Base-by-base conservation (phyloP, 2,113 vertebrate species). In the Perca flavescens region DNA sequence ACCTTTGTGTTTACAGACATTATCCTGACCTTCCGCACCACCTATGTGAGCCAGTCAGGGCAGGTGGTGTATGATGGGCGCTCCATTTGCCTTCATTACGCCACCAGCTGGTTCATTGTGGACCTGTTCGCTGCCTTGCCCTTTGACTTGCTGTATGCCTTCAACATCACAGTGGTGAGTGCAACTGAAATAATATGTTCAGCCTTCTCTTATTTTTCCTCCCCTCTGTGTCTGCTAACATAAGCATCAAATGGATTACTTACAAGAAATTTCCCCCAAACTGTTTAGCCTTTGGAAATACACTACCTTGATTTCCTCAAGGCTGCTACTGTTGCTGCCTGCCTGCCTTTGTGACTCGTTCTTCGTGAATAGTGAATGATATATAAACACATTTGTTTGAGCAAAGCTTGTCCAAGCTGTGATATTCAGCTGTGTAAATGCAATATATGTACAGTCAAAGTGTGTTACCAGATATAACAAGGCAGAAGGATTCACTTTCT, bases 61-160 rank as follows among this genome's bases (percentile, higher is more conserved):
- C 97, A 98, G 93, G 97, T 97, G 90, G 96, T 97, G 70, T 98
- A 97, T 0, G 96, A 97, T 10, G 75, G 96, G 0, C 96, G 96
- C 64, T 96, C 96, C 82, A 98, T 98, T 91, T 98, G 97, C 92
- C 93, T 97, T 91, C 97, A 98, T 80, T 98, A 98, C 0, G 93
- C 96, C 92, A 96, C 97, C 84, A 97, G 96, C 10, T 98, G 97
- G 97, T 98, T 98, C 93, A 96, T 97, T 0, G 97, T 98, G 91
- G 97, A 98, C 77, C 93, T 98, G 84, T 96, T 98, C 0, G 97
- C 97, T 0, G 97, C 97, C 2, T 92, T 98, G 91, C 97, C 97
- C 91, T 97, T 98, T 16, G 97, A 98, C 88, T 95, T 98, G 66
- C 95, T 98, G 73, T 97, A 97, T 31, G 96, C 96, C 91, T 97